Percentiles rank a stretch among this genome's conserved stretches.
Conservation (phyloP, 2,888 invertebrate species). For the Protodeltote pygarga region DNA sequence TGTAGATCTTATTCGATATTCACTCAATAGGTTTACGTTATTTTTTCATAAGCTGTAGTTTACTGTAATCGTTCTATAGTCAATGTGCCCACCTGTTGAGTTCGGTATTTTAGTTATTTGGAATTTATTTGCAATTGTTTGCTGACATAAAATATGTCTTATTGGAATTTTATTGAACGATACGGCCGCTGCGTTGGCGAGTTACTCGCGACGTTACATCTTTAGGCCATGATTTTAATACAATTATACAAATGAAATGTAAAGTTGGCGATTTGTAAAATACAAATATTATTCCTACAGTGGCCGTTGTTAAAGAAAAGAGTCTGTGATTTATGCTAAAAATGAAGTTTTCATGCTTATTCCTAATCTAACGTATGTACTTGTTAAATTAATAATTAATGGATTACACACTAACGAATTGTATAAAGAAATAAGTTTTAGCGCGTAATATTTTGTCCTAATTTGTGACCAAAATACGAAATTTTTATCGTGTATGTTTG, state of each 20-base stretch:
- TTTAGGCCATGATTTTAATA: slow-evolving; percentile 2
- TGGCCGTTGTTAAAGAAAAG: slow-evolving; percentile 75
- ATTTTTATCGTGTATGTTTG: slow-evolving; percentile 54
- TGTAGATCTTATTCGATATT: slow-evolving; percentile 54
- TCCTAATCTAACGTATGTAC: slow-evolving; percentile 74
- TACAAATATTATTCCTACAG: slow-evolving; percentile 59
- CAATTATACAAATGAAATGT: slow-evolving; percentile 6
- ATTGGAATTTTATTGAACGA: slow-evolving; percentile 8
- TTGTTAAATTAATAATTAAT: slow-evolving; percentile 60
- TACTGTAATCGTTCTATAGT: slow-evolving; percentile 72
- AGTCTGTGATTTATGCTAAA: slow-evolving; percentile 86
- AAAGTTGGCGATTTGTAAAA: slow-evolving; percentile 36
- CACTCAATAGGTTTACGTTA: slow-evolving; percentile 56
- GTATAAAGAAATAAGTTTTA: slow-evolving; percentile 78
- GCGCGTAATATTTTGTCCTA: slow-evolving; percentile 66
- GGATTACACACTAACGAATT: slow-evolving; percentile 63
- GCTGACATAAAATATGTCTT: slow-evolving; percentile 17
- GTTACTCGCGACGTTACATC: background rate
- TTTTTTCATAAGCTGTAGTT: slow-evolving; percentile 60
- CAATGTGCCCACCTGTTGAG: slow-evolving; percentile 80
- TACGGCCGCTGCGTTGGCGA: background rate
- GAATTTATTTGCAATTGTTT: slow-evolving; percentile 53
- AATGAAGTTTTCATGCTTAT: slow-evolving; percentile 80
- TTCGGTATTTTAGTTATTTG: slow-evolving; percentile 66
- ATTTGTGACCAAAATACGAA: slow-evolving; percentile 78